phyloP scores from a whole-genome alignment of 2,888 invertebrate genomes.

The Hedychridium roseum region DNA sequence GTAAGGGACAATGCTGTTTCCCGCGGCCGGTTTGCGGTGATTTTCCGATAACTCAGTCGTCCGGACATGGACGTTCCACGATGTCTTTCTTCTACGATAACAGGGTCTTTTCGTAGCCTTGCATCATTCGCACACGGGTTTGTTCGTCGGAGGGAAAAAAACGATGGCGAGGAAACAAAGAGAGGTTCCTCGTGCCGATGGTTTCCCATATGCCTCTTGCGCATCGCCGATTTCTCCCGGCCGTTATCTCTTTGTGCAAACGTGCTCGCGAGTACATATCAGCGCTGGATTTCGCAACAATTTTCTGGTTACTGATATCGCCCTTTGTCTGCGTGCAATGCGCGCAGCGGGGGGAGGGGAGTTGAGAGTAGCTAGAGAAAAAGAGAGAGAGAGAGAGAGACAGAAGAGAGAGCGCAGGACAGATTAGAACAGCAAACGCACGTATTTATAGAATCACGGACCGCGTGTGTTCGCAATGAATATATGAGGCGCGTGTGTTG shows the following conservation, averaged over 20 bases:
- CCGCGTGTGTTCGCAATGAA: slow-evolving; percentile 12
- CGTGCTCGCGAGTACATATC: not conserved
- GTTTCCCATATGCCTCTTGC: not conserved
- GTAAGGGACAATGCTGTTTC: no score
- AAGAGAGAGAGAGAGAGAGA: not conserved
- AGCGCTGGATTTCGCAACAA: slow-evolving; percentile 23
- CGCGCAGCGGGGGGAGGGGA: no score
- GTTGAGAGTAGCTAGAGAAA: no score
- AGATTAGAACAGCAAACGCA: slow-evolving; percentile 45
- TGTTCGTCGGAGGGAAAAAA: no score
- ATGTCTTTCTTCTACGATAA: no score
- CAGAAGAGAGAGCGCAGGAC: slow-evolving; percentile 21
- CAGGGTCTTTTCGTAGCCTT: no score
- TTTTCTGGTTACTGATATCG: slow-evolving; percentile 36
- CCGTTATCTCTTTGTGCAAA: not conserved
- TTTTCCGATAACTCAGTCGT: no score
- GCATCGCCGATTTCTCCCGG: not conserved
- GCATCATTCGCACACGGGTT: no score
- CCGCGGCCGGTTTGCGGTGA: no score
- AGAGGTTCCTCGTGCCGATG: not conserved
- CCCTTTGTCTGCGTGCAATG: slow-evolving; percentile 37
- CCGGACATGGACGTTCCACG: no score
- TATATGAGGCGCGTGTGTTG: slow-evolving; percentile 4
- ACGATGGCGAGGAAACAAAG: no score
- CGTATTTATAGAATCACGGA: slow-evolving; percentile 49